Evolutionary conservation across 2,888 invertebrate genomes (phyloP).

Genomic region (Thecophora atra): DNA sequence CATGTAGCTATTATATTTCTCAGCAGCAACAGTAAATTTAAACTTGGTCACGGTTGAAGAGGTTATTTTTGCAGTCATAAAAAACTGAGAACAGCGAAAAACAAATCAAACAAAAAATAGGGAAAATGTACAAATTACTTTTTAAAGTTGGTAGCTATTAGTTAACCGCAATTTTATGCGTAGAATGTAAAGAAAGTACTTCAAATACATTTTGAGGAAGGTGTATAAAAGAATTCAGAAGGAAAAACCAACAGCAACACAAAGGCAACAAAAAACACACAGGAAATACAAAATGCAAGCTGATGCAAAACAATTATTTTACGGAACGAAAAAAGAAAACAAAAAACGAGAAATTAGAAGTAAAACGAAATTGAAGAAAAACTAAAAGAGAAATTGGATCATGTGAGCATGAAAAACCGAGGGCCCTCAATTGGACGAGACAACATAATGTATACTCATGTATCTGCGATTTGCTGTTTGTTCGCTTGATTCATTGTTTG

Average conservation of each 20-base stretch:
- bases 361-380: conserved; percentile 29
- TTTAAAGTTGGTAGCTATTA: background rate
- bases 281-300: no score
- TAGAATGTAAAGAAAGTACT: background rate
- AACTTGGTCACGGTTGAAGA: conserved; percentile 3
- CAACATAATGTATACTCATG: background rate
- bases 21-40: background rate
- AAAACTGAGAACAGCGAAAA: background rate
- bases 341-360: background rate
- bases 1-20: no score
- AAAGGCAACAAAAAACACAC: background rate
- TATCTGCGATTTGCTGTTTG: background rate
- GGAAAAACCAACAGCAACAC: background rate
- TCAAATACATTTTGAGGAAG: background rate
- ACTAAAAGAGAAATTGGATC: conserved; percentile 33
- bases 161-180: background rate
- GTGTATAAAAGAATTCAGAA: background rate
- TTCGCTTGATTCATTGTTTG: background rate
- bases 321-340: background rate
- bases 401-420: conserved; percentile 21
- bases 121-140: background rate
- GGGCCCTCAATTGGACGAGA: background rate
- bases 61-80: background rate
- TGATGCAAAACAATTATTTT: no score
- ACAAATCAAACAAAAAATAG: background rate